phyloP scores from a whole-genome alignment of 2,888 invertebrate species.

The Biston stratarius region DNA sequence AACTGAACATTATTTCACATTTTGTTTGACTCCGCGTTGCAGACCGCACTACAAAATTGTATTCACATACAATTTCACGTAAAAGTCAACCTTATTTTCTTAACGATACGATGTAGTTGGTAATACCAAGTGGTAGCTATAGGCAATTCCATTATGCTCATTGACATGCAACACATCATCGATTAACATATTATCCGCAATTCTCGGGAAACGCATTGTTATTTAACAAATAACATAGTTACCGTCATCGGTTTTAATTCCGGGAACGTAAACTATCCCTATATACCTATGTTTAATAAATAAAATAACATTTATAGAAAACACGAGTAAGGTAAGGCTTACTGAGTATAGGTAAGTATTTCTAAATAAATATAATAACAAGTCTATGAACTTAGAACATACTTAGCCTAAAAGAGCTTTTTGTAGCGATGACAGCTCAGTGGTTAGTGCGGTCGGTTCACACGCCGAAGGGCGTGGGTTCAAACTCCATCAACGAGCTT shows the following conservation, averaged over 20 bases:
- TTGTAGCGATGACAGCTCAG: too few relatives aligned
- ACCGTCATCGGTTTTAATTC: constrained; percentile 42
- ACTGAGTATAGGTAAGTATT: background rate
- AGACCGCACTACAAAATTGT: constrained; percentile 49
- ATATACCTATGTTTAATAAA: too few relatives aligned
- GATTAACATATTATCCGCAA: constrained; percentile 64
- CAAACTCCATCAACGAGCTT: too few relatives aligned
- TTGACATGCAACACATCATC: constrained; percentile 70
- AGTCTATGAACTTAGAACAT: too few relatives aligned
- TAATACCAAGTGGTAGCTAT: constrained; percentile 35
- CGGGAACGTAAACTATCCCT: background rate
- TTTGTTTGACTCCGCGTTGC: constrained; percentile 61
- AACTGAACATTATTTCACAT: constrained; percentile 63
- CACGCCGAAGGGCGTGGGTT: too few relatives aligned
- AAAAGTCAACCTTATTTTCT: constrained; percentile 36
- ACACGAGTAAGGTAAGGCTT: background rate
- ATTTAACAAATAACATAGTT: constrained; percentile 54
- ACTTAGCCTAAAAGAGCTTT: too few relatives aligned
- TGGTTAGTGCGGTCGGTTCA: too few relatives aligned
- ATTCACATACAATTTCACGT: constrained; percentile 41
- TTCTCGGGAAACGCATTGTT: constrained; percentile 61
- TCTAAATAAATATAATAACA: too few relatives aligned
- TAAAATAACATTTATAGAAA: too few relatives aligned
- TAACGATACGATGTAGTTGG: constrained; percentile 27
- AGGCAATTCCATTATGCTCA: constrained; percentile 67